Evolutionary conservation across 2,888 invertebrate genomes (phyloP).

Genomic region (Eilema depressum): DNA sequence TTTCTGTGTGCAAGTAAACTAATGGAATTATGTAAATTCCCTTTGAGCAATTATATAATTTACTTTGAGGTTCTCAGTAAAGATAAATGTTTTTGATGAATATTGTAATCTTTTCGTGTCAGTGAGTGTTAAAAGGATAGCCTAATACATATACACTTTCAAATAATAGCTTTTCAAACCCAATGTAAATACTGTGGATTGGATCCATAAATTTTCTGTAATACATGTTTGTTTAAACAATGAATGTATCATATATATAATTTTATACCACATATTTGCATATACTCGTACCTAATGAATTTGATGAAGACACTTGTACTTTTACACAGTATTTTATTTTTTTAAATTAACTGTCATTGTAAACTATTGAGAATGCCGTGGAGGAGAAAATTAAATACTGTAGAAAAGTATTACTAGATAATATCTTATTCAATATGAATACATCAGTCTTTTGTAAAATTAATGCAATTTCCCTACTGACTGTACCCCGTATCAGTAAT

Average conservation of each 20-base stretch:
- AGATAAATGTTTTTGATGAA: neutral
- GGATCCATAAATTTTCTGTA: neutral
- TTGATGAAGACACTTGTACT: too few relatives aligned
- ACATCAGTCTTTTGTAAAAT: neutral
- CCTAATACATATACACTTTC: neutral
- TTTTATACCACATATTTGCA: neutral
- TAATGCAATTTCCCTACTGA: neutral
- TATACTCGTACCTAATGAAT: too few relatives aligned
- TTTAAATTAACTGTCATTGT: too few relatives aligned
- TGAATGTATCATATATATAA: too few relatives aligned
- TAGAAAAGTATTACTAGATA: too few relatives aligned
- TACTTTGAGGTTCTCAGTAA: neutral
- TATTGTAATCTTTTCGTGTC: neutral
- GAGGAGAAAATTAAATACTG: too few relatives aligned
- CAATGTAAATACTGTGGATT: neutral
- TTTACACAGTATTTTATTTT: too few relatives aligned
- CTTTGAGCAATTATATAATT: neutral
- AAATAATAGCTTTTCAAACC: neutral
- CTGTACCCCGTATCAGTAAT: neutral
- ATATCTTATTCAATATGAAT: too few relatives aligned
- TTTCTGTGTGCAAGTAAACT: neutral
- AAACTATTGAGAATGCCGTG: too few relatives aligned
- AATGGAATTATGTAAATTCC: neutral
- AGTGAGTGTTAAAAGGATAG: neutral
- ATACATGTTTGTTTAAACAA: neutral